A percentile compares a stretch with the other conserved stretches of the same genome.
These are phyloP conservation scores for Epizoanthus illoricatus DNA, from an alignment of 92 coral and sea anemone species.

Conservation along the genomic window DNA sequence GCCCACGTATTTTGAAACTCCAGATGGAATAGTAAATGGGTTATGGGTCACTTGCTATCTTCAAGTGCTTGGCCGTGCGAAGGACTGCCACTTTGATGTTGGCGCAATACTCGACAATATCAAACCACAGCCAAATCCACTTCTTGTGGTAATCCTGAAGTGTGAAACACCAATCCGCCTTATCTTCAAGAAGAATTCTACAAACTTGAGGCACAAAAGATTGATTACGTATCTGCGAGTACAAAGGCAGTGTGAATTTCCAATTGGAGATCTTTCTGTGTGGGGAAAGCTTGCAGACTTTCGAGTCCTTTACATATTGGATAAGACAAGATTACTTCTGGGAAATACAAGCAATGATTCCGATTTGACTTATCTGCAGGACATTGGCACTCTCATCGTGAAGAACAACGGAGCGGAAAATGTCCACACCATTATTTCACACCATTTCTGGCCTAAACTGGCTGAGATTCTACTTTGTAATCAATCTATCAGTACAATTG, in stretches of 20 bases:
- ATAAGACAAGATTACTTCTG: conserved; percentile 44
- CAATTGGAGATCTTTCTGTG: conserved; percentile 45
- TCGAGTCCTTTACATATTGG: conserved; percentile 44
- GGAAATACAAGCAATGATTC: conserved; percentile 27
- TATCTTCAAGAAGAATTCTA: conserved; percentile 23
- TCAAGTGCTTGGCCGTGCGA: too few relatives aligned
- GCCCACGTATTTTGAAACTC: too few relatives aligned
- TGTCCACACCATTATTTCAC: conserved; percentile 50
- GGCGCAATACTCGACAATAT: too few relatives aligned
- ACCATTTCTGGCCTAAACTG: conserved; percentile 62
- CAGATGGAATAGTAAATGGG: too few relatives aligned
- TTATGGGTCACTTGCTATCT: too few relatives aligned
- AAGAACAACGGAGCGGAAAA: conserved; percentile 20
- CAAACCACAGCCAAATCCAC: too few relatives aligned
- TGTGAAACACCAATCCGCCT: too few relatives aligned
- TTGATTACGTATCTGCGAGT: conserved; percentile 46
- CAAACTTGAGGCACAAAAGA: conserved; percentile 48
- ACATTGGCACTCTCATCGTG: conserved; percentile 52
- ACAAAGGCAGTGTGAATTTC: conserved; percentile 44
- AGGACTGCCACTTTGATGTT: too few relatives aligned
- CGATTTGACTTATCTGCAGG: conserved; percentile 35
- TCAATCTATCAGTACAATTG: conserved; percentile 44
- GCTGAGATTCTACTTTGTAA: conserved; percentile 53
- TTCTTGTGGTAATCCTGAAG: too few relatives aligned
- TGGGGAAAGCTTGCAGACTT: conserved; percentile 72